These are phyloP conservation scores for Eilema depressum DNA, from an alignment of 2,888 invertebrate genomes.

Conservation along the genomic window DNA sequence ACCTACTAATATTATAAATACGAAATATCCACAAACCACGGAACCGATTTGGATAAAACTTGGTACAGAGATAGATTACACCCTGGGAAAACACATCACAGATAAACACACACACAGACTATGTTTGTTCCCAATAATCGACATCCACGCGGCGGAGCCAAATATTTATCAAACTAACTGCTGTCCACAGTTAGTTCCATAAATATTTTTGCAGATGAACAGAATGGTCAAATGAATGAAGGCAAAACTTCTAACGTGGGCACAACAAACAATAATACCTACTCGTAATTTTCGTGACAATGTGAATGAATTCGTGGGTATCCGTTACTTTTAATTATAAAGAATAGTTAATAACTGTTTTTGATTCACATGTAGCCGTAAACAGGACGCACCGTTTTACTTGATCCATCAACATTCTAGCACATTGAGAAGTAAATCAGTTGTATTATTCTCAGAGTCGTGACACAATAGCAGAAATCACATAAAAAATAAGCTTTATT, in stretches of 20 bases:
- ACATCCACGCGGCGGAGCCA: no score
- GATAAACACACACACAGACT: no score
- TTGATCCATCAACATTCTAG: conserved; percentile 23
- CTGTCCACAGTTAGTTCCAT: no score
- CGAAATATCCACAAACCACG: no score
- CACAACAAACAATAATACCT: not conserved
- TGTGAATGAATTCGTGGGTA: not conserved
- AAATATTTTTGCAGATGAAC: not conserved
- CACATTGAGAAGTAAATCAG: conserved; percentile 10
- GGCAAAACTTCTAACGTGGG: not conserved
- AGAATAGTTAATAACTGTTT: conserved; percentile 3
- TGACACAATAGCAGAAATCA: conserved; percentile 11
- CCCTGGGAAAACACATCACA: no score
- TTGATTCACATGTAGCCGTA: conserved; percentile 2
- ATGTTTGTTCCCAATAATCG: no score
- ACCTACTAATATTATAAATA: no score
- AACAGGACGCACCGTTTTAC: conserved; percentile 28
- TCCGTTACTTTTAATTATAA: conserved; percentile 10
- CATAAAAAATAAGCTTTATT: conserved; percentile 3
- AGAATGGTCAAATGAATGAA: no score
- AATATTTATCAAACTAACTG: no score
- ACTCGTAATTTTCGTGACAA: not conserved
- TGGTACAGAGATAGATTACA: no score
- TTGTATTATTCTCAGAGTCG: not conserved
- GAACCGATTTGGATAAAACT: no score